Percentiles rank a stretch among this genome's conserved stretches.
These are phyloP conservation scores for Danaus plexippus DNA, from an alignment of 1,140 invertebrate species.

Conservation along the genomic window DNA sequence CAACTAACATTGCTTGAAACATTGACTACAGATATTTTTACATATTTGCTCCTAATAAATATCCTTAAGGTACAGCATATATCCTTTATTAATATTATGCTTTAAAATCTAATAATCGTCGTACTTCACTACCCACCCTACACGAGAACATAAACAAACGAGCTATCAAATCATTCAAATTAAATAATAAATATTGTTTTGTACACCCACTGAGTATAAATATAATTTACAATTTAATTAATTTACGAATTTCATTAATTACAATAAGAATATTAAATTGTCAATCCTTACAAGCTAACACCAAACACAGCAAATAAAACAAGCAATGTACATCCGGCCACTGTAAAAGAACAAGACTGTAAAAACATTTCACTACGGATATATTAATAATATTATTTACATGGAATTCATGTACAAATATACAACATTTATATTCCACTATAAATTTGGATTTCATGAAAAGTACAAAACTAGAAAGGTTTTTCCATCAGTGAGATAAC, in stretches of 20 bases:
- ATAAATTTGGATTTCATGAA: constrained; percentile 21
- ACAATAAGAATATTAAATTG: constrained; percentile 11
- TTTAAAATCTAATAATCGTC: too few relatives aligned
- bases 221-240: constrained; percentile 2
- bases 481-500: constrained; percentile 15
- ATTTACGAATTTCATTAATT: background rate
- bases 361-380: constrained; percentile 27
- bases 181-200: constrained; percentile 9
- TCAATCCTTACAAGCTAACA: constrained; percentile 34
- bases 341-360: constrained; percentile 21
- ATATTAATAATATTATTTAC: constrained; percentile 33
- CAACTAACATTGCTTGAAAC: constrained; percentile 46
- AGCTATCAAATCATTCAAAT: background rate
- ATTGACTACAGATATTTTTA: constrained; percentile 28
- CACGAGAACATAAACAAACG: too few relatives aligned
- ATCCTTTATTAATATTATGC: background rate
- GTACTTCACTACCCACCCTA: too few relatives aligned
- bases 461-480: constrained; percentile 31
- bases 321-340: constrained; percentile 46
- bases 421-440: constrained; percentile 31
- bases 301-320: constrained; percentile 55
- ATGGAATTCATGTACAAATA: constrained; percentile 38
- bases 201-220: constrained; percentile 1
- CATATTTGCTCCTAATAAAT: constrained; percentile 20
- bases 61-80: constrained; percentile 9